Conservation (phyloP, 2,888 invertebrate species). For the Drosophila neotestacea region DNA sequence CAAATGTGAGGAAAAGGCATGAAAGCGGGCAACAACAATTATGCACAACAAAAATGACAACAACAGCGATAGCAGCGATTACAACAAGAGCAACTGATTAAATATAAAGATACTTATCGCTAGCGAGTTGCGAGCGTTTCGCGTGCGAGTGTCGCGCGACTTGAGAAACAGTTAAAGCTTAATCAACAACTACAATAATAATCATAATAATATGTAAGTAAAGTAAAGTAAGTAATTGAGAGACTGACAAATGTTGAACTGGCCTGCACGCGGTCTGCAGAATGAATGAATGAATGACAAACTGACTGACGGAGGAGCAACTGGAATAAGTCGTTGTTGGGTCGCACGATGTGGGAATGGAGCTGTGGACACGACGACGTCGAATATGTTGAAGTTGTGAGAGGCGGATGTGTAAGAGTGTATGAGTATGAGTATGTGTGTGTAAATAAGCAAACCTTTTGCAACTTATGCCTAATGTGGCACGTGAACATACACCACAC, state of each 20-base stretch:
- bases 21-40: constrained; percentile 38
- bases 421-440: constrained; percentile 17
- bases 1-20: constrained; percentile 13
- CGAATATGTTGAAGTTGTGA: constrained; percentile 59
- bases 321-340: constrained; percentile 11
- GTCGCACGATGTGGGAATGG: constrained; percentile 29
- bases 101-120: constrained; percentile 63
- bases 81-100: constrained; percentile 59
- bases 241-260: constrained; percentile 63
- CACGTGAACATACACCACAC: constrained; percentile 63
- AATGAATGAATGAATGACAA: constrained; percentile 71
- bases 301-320: constrained; percentile 44
- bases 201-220: constrained; percentile 1
- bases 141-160: constrained; percentile 53
- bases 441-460: constrained; percentile 70
- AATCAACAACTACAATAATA: constrained; percentile 9
- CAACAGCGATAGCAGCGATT: background rate
- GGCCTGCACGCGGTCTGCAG: constrained; percentile 70
- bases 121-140: constrained; percentile 58
- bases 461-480: constrained; percentile 66
- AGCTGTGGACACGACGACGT: constrained; percentile 34
- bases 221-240: constrained; percentile 14
- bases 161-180: constrained; percentile 17
- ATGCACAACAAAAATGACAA: constrained; percentile 40
- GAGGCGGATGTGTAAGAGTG: constrained; percentile 27